phyloP scores from a whole-genome alignment of 2,888 invertebrate species.

The Gandaritis pyraliata region DNA sequence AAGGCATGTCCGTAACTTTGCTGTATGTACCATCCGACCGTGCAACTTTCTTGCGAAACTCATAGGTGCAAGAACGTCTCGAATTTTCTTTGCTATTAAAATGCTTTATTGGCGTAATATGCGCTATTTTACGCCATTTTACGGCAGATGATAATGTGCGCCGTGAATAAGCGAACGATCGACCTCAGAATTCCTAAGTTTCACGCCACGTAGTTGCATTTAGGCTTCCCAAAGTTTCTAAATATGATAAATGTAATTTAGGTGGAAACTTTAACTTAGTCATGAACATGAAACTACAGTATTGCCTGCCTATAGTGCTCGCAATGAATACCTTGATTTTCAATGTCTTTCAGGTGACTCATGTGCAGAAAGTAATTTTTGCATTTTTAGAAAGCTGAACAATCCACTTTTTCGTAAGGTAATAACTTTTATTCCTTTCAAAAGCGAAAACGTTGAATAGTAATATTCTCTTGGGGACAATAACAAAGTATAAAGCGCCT shows the following conservation, averaged over 20 bases:
- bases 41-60: constrained; percentile 58
- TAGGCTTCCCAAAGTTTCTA: constrained; percentile 20
- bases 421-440: not conserved
- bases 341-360: not conserved
- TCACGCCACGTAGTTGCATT: constrained; percentile 30
- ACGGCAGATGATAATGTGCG: constrained; percentile 48
- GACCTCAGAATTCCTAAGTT: constrained; percentile 41
- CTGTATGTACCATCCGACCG: constrained; percentile 54
- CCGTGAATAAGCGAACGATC: constrained; percentile 39
- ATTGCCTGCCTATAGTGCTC: too few species aligned
- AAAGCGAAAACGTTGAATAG: not conserved
- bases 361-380: not conserved
- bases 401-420: too few species aligned
- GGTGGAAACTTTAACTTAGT: not conserved
- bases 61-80: constrained; percentile 51
- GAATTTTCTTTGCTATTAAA: constrained; percentile 59
- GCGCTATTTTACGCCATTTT: constrained; percentile 52
- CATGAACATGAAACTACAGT: too few species aligned
- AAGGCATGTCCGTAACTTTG: constrained; percentile 63
- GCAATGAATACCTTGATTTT: too few species aligned
- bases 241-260: constrained; percentile 18
- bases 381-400: too few species aligned
- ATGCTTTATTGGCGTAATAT: constrained; percentile 64
- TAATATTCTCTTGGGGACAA: not conserved
- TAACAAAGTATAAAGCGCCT: constrained; percentile 32